These are phyloP conservation scores for Sebastes vulpes DNA, from an alignment of 2,797 vertebrate genomes.

Conservation along the genomic window DNA sequence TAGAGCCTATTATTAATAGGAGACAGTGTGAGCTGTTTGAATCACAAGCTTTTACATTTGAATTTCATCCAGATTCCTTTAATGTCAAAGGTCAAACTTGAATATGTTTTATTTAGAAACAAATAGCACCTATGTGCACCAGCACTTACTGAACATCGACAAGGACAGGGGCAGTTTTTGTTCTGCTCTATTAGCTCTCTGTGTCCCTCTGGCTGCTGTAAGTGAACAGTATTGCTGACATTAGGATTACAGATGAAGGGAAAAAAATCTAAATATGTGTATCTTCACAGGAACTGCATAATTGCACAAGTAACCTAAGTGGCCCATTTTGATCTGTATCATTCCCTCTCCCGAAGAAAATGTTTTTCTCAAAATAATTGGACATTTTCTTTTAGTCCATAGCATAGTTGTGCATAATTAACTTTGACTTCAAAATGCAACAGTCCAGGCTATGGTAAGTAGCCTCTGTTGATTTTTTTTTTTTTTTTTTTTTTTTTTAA, in stretches of 20 bases:
- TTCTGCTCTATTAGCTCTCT: conserved; percentile 59
- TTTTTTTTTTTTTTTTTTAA: conserved; percentile 34
- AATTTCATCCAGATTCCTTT: conserved; percentile 52
- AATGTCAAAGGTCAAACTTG: conserved; percentile 42
- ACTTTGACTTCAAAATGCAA: conserved; percentile 82
- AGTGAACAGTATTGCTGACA: conserved; percentile 73
- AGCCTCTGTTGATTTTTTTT: conserved; percentile 63
- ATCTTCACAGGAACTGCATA: conserved; percentile 76
- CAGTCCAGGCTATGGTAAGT: conserved; percentile 69
- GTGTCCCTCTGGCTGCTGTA: conserved; percentile 63
- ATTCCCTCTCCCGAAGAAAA: conserved; percentile 76
- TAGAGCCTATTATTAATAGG: background rate
- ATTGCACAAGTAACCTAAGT: conserved; percentile 82
- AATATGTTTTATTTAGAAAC: conserved; percentile 23
- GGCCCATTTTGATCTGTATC: conserved; percentile 83
- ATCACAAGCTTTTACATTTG: conserved; percentile 38
- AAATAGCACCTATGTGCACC: conserved; percentile 39
- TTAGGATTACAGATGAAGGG: conserved; percentile 70
- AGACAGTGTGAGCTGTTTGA: background rate
- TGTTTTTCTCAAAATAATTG: conserved; percentile 86
- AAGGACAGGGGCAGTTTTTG: conserved; percentile 37
- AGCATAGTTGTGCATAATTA: conserved; percentile 84
- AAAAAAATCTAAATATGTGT: conserved; percentile 72
- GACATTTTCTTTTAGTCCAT: conserved; percentile 81
- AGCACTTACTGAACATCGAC: conserved; percentile 53